Percentiles rank a stretch among this genome's conserved stretches.
Evolutionary conservation across 2,797 vertebrate species (phyloP).

Genomic region (Sebastes reedi): DNA sequence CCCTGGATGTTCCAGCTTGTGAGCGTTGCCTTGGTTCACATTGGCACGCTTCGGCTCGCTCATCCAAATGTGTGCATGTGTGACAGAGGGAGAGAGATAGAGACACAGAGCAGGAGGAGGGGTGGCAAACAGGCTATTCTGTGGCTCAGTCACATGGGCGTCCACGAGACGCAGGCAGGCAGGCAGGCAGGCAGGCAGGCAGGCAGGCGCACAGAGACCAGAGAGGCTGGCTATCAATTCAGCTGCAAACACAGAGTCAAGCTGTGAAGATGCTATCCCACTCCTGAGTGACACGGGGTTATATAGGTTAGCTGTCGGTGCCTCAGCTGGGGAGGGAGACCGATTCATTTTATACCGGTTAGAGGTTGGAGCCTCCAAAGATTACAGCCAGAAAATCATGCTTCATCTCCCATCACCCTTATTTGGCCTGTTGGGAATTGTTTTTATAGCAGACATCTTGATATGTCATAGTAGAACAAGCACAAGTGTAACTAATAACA

Average conservation of each 20-base stretch:
- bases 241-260: slow-evolving; percentile 25
- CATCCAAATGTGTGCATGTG: slow-evolving; percentile 31
- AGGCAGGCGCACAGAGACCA: slow-evolving; percentile 6
- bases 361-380: neutral
- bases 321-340: slow-evolving; percentile 8
- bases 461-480: neutral
- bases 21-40: slow-evolving; percentile 35
- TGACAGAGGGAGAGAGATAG: slow-evolving; percentile 40
- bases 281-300: neutral
- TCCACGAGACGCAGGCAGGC: slow-evolving; percentile 62
- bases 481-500: neutral
- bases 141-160: slow-evolving; percentile 72
- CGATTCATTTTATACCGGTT: neutral
- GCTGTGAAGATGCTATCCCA: slow-evolving; percentile 23
- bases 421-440: neutral
- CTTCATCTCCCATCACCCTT: neutral
- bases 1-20: slow-evolving; percentile 39
- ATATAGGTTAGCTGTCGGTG: slow-evolving; percentile 7
- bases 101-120: slow-evolving; percentile 46
- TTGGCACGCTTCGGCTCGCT: slow-evolving; percentile 46
- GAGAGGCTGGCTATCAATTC: slow-evolving; percentile 37
- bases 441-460: neutral
- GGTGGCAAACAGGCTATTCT: slow-evolving; percentile 47
- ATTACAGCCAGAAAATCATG: neutral
- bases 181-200: slow-evolving; percentile 29